Evolutionary conservation across 92 coral and sea anemone genomes (phyloP).

Genomic region (Montipora capitata): DNA sequence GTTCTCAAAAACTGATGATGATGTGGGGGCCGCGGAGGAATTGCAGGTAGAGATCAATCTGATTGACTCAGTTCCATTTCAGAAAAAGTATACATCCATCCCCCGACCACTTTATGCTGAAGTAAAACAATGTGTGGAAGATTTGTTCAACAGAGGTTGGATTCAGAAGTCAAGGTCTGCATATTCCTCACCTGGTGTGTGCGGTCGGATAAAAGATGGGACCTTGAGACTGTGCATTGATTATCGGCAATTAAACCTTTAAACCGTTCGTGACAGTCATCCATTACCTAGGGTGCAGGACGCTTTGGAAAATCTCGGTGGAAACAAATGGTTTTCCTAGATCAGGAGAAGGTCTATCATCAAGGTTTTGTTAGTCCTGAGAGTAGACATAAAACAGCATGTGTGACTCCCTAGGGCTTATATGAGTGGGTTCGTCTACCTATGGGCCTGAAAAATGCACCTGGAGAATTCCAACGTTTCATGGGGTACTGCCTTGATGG

Average conservation of each 20-base stretch:
- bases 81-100: slow-evolving; percentile 37
- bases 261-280: slow-evolving; percentile 35
- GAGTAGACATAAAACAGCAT: no score
- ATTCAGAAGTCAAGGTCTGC: no score
- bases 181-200: no score
- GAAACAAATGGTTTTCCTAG: slow-evolving; percentile 34
- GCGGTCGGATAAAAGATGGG: no score
- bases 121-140: neutral
- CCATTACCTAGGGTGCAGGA: slow-evolving; percentile 43
- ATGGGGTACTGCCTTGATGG: no score
- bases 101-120: neutral
- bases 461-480: no score
- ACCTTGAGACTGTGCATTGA: no score
- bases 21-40: slow-evolving; percentile 5
- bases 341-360: slow-evolving; percentile 56
- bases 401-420: no score
- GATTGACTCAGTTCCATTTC: slow-evolving; percentile 53
- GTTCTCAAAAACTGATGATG: slow-evolving; percentile 27
- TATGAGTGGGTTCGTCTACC: no score
- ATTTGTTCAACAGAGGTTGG: no score
- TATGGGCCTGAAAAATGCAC: no score
- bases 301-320: slow-evolving; percentile 26
- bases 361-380: slow-evolving; percentile 39
- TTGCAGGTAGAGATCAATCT: slow-evolving; percentile 61
- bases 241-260: slow-evolving; percentile 11